Evolutionary conservation across 2,113 vertebrate genomes (phyloP).

Genomic region (Rissa tridactyla): DNA sequence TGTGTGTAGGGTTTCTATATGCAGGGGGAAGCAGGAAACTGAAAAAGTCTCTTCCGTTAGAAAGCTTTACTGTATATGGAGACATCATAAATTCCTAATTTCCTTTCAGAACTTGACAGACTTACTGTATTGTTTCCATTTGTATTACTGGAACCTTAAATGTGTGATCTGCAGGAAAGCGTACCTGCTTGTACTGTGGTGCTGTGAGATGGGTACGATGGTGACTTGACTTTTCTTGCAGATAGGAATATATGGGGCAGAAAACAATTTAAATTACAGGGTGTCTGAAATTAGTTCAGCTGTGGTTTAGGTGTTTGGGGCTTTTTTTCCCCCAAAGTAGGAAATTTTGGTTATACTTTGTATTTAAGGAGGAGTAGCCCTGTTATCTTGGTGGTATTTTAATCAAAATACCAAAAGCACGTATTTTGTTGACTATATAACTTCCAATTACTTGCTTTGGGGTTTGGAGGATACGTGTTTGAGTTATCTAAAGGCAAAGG

Average conservation of each 20-base stretch:
- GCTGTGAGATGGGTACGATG: neutral
- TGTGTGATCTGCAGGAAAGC: neutral
- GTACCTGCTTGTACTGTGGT: neutral
- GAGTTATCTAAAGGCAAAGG: neutral
- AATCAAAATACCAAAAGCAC: neutral
- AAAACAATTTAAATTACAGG: neutral
- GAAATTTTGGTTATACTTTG: neutral
- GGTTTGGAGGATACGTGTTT: neutral
- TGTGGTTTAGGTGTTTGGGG: neutral
- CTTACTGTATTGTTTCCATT: neutral
- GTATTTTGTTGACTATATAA: neutral
- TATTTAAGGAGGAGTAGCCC: neutral
- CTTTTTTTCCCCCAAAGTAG: accelerated
- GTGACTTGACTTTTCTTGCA: neutral
- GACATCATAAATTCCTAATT: neutral
- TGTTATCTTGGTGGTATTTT: neutral
- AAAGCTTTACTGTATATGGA: neutral
- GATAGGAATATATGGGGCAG: neutral
- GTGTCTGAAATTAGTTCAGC: neutral
- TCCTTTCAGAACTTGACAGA: neutral
- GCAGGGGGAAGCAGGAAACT: neutral
- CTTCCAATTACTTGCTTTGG: neutral
- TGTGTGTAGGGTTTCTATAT: neutral
- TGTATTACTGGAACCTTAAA: neutral
- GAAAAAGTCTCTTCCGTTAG: neutral